A percentile compares a stretch with the other conserved stretches of the same genome.
phyloP scores from a whole-genome alignment of 2,113 vertebrate species.

The Potamarius usumacintae region DNA sequence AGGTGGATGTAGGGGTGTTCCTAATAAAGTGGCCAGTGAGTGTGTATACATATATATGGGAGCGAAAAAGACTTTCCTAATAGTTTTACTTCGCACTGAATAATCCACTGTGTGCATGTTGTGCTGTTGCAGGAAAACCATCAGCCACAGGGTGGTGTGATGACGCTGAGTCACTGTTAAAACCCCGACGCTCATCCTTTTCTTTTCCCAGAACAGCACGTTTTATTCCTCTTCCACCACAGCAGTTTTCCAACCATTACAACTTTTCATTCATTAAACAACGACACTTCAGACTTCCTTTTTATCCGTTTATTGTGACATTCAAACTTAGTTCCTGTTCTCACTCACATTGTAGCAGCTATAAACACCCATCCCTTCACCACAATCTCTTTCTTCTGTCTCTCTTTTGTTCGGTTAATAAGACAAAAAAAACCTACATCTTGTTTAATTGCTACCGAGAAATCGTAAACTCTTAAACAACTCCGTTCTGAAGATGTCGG shows the following conservation, averaged over 20 bases:
- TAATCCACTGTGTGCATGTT: background rate
- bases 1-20: no score
- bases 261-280: background rate
- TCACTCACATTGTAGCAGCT: background rate
- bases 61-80: background rate
- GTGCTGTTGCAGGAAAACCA: background rate
- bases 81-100: background rate
- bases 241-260: background rate
- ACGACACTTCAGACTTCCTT: background rate
- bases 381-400: background rate
- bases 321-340: background rate
- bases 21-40: no score
- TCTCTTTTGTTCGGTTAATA: background rate
- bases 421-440: background rate
- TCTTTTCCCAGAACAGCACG: background rate
- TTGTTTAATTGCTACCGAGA: background rate
- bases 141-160: background rate
- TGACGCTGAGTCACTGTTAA: background rate
- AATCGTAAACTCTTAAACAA: background rate
- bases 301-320: background rate
- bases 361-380: background rate
- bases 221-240: background rate
- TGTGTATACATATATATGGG: no score
- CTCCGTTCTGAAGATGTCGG: no score
- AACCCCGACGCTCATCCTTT: background rate